Percentiles rank a stretch among this genome's conserved stretches.
phyloP scores from a whole-genome alignment of 2,888 invertebrate genomes.

The Cantharis rustica region DNA sequence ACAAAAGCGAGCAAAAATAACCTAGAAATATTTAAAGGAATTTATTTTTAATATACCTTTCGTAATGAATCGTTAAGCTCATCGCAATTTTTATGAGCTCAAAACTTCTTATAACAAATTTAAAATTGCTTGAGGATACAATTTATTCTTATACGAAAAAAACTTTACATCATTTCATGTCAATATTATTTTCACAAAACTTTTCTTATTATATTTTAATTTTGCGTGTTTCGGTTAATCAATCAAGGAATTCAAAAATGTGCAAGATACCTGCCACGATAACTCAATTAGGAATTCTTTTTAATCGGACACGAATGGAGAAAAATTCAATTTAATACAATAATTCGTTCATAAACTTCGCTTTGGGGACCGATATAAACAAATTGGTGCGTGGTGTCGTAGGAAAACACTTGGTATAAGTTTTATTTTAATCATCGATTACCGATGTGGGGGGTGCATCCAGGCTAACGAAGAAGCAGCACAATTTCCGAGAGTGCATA shows the following conservation, averaged over 20 bases:
- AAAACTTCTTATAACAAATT: conserved; percentile 35
- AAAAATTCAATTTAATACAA: not conserved
- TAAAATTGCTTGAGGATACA: conserved; percentile 33
- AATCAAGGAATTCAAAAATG: conserved; percentile 4
- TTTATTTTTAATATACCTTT: conserved; percentile 30
- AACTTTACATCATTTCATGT: conserved; percentile 34
- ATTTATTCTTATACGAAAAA: conserved; percentile 33
- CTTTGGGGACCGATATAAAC: not conserved
- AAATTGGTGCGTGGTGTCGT: not conserved
- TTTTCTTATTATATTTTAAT: conserved; percentile 30
- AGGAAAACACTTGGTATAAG: not conserved
- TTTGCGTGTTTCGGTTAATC: conserved; percentile 19
- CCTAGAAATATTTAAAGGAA: conserved; percentile 20
- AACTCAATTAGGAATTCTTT: not conserved
- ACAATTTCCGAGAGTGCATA: not conserved
- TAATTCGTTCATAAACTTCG: not conserved
- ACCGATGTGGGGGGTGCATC: not conserved
- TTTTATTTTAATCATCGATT: not conserved
- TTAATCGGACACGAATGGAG: not conserved
- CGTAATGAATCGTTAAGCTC: conserved; percentile 33
- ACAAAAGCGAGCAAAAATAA: conserved; percentile 10
- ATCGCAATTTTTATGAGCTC: conserved; percentile 31
- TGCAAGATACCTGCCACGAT: not conserved
- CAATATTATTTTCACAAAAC: conserved; percentile 31
- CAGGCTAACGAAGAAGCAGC: not conserved